phyloP scores from a whole-genome alignment of 2,113 vertebrate genomes.

The Miniopterus natalensis region DNA sequence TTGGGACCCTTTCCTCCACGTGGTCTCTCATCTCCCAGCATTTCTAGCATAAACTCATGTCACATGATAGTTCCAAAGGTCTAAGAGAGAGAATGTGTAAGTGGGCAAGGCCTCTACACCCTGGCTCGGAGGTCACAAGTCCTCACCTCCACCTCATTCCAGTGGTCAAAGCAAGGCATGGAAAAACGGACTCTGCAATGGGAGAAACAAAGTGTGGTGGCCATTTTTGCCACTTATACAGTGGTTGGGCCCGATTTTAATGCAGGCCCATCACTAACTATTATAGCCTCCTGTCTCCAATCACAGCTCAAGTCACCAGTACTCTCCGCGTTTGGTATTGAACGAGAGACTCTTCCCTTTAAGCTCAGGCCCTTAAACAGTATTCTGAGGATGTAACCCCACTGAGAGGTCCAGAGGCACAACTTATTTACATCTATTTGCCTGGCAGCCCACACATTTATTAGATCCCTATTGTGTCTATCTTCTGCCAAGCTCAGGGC shows the following conservation, averaged over 20 bases:
- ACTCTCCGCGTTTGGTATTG: accelerated
- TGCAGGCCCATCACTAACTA: background rate
- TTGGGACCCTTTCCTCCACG: background rate
- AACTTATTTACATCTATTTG: too few species aligned
- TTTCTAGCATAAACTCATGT: accelerated
- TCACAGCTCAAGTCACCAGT: accelerated
- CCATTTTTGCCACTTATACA: too few species aligned
- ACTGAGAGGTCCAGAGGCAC: accelerated
- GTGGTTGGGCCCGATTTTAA: background rate
- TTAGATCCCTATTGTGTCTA: background rate
- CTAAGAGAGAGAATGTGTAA: background rate
- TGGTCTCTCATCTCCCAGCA: accelerated
- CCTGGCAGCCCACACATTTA: background rate
- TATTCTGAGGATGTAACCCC: background rate
- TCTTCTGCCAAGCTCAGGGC: background rate
- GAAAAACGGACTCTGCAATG: background rate
- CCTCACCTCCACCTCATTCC: background rate
- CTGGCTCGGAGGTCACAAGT: background rate
- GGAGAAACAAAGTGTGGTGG: accelerated
- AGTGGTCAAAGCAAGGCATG: background rate
- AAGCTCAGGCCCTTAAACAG: background rate
- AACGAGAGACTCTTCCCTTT: background rate
- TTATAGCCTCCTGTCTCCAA: background rate
- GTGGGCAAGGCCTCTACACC: background rate
- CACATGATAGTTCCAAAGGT: background rate